phyloP scores from a whole-genome alignment of 2,888 invertebrate species.

The Empis livida region DNA sequence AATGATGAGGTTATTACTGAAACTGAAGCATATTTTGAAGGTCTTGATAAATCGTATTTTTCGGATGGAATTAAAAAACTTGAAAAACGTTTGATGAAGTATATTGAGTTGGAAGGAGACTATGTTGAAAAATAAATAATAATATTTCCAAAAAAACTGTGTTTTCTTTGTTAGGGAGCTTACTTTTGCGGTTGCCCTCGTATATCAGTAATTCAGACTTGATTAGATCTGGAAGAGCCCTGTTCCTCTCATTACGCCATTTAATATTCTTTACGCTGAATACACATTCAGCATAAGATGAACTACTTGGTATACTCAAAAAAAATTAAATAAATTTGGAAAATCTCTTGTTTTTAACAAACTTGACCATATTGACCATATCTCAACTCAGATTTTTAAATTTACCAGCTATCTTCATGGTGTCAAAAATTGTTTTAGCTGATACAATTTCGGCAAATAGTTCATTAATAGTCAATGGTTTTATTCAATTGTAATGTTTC shows the following conservation, averaged over 20 bases:
- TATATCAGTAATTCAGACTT: not conserved
- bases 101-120: too few relatives aligned
- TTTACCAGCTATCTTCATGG: not conserved
- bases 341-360: not conserved
- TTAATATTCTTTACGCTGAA: not conserved
- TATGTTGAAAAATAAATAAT: too few relatives aligned
- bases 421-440: not conserved
- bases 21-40: too few relatives aligned
- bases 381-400: not conserved
- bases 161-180: too few relatives aligned
- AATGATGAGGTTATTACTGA: too few relatives aligned
- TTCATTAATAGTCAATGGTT: not conserved
- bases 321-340: not conserved
- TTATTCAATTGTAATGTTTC: not conserved
- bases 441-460: not conserved
- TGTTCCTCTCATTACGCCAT: not conserved
- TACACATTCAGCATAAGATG: not conserved
- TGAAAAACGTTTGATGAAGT: too few relatives aligned
- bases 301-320: not conserved
- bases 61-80: too few relatives aligned
- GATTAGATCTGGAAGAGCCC: not conserved
- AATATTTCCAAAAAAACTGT: too few relatives aligned
- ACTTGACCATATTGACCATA: not conserved
- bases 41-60: too few relatives aligned
- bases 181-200: too few relatives aligned